Evolutionary conservation across 37 sponge, comb jelly and placozoan species (phyloP).

Genomic region (Theonella swinhoei): DNA sequence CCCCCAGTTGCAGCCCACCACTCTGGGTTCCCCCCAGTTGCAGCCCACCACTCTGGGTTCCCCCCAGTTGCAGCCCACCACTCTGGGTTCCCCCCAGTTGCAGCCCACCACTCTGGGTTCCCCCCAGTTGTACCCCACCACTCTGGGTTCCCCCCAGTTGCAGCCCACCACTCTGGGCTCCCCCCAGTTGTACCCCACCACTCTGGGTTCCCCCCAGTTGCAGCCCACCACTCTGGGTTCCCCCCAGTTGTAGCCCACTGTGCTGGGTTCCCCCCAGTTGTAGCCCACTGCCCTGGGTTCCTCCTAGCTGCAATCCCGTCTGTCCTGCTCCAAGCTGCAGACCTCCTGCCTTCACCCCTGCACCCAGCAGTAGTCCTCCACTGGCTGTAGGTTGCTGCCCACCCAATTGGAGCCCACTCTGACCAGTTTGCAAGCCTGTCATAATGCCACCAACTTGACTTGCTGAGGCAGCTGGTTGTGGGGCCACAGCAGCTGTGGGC

Average conservation of each 20-base stretch:
- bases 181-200: neutral
- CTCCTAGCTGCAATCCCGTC: neutral
- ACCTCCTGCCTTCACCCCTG: neutral
- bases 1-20: neutral
- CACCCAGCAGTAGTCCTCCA: neutral
- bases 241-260: neutral
- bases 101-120: neutral
- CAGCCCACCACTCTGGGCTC: neutral
- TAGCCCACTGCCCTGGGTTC: neutral
- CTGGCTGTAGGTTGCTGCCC: neutral
- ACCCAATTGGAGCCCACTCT: neutral
- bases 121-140: neutral
- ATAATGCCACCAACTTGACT: neutral
- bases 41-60: neutral
- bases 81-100: neutral
- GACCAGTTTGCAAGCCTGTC: neutral
- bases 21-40: neutral
- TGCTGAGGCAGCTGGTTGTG: neutral
- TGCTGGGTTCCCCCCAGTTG: neutral
- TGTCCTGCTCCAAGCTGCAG: slow-evolving; percentile 1
- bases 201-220: neutral
- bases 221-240: neutral
- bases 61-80: neutral
- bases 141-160: neutral
- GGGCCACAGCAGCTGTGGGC: neutral